Base-by-base conservation (phyloP, 2,888 invertebrate genomes). In the Stenichneumon culpator region DNA sequence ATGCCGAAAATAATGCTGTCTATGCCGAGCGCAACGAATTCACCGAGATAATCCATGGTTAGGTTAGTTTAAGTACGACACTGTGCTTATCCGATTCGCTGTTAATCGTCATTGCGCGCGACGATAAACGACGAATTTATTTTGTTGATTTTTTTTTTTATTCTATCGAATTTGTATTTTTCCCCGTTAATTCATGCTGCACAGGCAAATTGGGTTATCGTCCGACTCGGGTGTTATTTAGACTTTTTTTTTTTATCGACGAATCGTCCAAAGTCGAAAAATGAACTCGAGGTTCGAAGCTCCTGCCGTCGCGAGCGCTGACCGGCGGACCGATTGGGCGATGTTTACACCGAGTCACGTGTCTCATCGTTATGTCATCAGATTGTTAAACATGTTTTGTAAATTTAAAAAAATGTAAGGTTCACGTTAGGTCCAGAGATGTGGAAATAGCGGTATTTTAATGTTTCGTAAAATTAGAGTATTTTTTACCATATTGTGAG, bases 41-140 rank as follows among this genome's bases (percentile, higher is more conserved):
- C 97, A 39, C 97, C 96, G 84, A 97, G 92, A 94, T 97, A 97
- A 92, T 97, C 97, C 97, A 97, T 97, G 88, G 89, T 93, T 88
- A 90, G 87, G 90, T 91, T 91, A 91, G 80, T 82, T 87, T 89
- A 87, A 77, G 70, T 39, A 72, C 63, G 67, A 39, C 44, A 50
- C 52, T 77, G 79, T 74, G 63, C 69, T 70, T 63, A 0, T 2
- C 1, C 16, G 25, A 14, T 65, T 74, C 32, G 22, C 44, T 73
- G 67, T 52, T 50, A 50, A 63, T 82, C 54, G 70, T 82, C 85
- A 85, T 82, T 44, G 75, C 83, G 70, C 63, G 70, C 52, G 11
- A 57, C 25, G 28, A 74, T 63, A 50, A n/a, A 44, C 32, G 72
- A 70, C 39, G 25, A n/a, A 60, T 36, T 83, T 67, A 87, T 73